phyloP scores from a whole-genome alignment of 1,140 invertebrate genomes.

The Samia ricini region DNA sequence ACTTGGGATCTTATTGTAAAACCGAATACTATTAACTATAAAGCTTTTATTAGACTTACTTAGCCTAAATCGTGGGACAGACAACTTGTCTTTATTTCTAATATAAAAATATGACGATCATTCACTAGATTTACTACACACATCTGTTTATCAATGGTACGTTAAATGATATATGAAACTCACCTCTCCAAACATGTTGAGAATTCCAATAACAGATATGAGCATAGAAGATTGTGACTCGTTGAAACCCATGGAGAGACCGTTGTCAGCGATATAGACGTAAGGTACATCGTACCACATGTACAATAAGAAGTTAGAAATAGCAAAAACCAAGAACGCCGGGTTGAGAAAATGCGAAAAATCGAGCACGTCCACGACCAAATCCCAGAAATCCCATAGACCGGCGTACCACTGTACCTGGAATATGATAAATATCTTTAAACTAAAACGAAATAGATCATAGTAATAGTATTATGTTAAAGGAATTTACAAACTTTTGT shows the following conservation, averaged over 20 bases:
- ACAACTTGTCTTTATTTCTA: no score
- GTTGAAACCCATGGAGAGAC: conserved; percentile 80
- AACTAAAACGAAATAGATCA: not conserved
- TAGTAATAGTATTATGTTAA: no score
- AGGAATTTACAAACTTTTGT: no score
- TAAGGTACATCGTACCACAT: conserved; percentile 94
- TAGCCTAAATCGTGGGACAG: no score
- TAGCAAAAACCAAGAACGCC: conserved; percentile 87
- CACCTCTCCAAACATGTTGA: conserved; percentile 92
- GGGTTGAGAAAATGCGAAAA: conserved; percentile 87
- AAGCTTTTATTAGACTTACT: no score
- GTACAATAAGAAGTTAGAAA: conserved; percentile 92
- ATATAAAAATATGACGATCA: no score
- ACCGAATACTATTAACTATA: no score
- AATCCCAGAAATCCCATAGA: conserved; percentile 86
- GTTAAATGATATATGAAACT: conserved; percentile 38
- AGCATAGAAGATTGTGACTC: conserved; percentile 87
- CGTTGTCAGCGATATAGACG: conserved; percentile 88
- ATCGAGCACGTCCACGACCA: conserved; percentile 87
- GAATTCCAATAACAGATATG: conserved; percentile 91
- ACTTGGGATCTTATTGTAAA: no score
- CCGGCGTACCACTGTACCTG: conserved; percentile 84
- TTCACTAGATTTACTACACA: no score
- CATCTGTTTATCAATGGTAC: no score
- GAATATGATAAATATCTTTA: conserved; percentile 14